Evolutionary conservation across 2,888 invertebrate species (phyloP), one percentile per base, ranked within the genome.

Genomic region (Tipula confusa): DNA sequence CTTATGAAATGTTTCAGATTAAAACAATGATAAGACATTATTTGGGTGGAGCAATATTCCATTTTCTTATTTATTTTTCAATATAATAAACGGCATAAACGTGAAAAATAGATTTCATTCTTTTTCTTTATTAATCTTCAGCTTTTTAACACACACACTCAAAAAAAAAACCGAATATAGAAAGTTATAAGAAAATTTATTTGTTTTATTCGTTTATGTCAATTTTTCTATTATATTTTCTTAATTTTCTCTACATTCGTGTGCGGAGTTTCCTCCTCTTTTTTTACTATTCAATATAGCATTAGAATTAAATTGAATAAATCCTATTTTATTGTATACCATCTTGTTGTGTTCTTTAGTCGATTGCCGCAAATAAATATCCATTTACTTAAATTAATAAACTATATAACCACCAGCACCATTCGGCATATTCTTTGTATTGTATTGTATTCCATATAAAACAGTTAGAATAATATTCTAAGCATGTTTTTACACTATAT

Each of bases 131-230:
- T 64, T 64, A 64, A 64, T 64, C 64, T 64, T 64, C 64, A 64
- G 64, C 64, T 64, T 64, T 64, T 64, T 64, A 64, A 64, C 64
- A 64, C 64, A 64, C 38, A n/a, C n/a, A n/a, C n/a, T n/a, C 31
- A 64, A 9, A 15, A 64, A 64, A 64, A 64, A 64, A 64, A 64
- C 64, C 64, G 64, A 64, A 64, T 64, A 64, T 64, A 64, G 18
- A 64, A 64, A 64, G 24, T 64, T 64, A 64, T 64, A 64, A 64
- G 64, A 64, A 64, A 64, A 64, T 64, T 64, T 64, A 64, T 64
- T 64, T 64, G 64, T 64, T 64, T 64, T 64, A 64, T 64, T 64
- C 64, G 64, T 64, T 64, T 64, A 64, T 64, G 64, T 64, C 64
- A 64, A 64, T 64, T 64, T 64, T 64, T 64, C 64, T 64, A 64